Evolutionary conservation across 2,113 vertebrate genomes (phyloP), one percentile per base, ranked within the genome.

Genomic region (Lichenostomus cassidix): DNA sequence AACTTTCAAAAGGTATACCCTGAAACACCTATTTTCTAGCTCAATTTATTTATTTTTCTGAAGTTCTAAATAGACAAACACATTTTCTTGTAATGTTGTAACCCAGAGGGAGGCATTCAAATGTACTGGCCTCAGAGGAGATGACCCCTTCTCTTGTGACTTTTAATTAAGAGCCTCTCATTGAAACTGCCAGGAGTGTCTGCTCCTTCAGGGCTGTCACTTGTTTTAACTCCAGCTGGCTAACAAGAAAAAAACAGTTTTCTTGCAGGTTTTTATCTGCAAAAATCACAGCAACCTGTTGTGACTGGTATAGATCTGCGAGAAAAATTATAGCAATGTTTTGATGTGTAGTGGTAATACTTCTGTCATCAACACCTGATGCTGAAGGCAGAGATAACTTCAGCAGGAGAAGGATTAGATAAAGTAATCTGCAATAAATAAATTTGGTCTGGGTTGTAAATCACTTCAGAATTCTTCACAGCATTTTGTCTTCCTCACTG

Each of bases 231-330:
- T 88, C 67, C 75, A 88, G 79, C 85, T 92, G 92, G 41, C n/a
- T 81, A 78, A 94, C 35, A 75, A 88, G 76, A 53, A 92, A 84
- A 63, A 93, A 83, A 0, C 59, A 8, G 35, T 83, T 77, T 93
- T 86, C 70, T 86, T 88, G 29, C 31, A 68, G 87, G n/a, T 94
- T 96, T 95, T 94, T 83, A 41, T 90, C 76, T 74, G 47, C 63
- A 92, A 90, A 92, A 88, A 83, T 94, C 90, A 70, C 68, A 81
- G 82, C 79, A 88, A 92, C 94, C 85, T 95, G 82, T 97, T 92
- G 93, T 83, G 88, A 81, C 63, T 86, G 44, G 44, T 92, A 74
- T 70, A 52, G 90, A 85, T 91, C 52, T 47, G 35, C 12, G 71
- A 67, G 84, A 90, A 84, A 83, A 91, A 95, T 91, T 83, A 65